A percentile compares a stretch with the other conserved stretches of the same genome.
Conservation (phyloP, 1,140 invertebrate genomes). For the Bombus terrestris region DNA sequence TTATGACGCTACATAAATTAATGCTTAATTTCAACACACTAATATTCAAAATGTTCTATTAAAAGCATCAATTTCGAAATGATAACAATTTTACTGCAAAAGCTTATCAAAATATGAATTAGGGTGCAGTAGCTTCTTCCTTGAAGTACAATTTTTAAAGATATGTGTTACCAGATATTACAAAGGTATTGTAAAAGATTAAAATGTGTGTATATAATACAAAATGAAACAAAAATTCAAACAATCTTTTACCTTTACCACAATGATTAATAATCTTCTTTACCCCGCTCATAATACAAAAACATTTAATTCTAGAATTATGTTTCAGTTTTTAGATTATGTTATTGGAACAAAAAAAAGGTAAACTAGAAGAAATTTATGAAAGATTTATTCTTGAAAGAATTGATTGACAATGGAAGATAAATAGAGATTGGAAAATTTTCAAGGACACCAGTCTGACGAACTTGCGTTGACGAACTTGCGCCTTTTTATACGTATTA, state of each 20-base stretch:
- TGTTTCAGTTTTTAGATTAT: not conserved
- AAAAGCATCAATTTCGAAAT: not conserved
- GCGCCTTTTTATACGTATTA: not conserved
- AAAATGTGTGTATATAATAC: not conserved
- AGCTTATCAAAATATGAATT: not conserved
- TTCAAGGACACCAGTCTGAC: conserved; percentile 1
- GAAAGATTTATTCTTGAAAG: not conserved
- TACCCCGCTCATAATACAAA: no score
- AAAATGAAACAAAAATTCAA: not conserved
- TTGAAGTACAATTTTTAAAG: not conserved
- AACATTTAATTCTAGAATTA: not conserved
- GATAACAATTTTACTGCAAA: not conserved
- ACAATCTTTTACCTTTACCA: not conserved
- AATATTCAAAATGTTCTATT: not conserved
- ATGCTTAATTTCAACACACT: not conserved
- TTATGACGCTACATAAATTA: not conserved
- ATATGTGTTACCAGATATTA: not conserved
- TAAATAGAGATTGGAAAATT: not conserved
- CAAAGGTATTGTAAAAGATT: not conserved
- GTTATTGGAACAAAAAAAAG: not conserved
- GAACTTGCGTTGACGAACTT: not conserved
- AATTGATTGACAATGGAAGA: not conserved
- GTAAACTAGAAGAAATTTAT: not conserved
- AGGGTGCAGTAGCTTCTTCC: not conserved
- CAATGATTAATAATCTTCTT: not conserved